phyloP scores from a whole-genome alignment of 2,888 invertebrate species.

The Pandemis heparana region DNA sequence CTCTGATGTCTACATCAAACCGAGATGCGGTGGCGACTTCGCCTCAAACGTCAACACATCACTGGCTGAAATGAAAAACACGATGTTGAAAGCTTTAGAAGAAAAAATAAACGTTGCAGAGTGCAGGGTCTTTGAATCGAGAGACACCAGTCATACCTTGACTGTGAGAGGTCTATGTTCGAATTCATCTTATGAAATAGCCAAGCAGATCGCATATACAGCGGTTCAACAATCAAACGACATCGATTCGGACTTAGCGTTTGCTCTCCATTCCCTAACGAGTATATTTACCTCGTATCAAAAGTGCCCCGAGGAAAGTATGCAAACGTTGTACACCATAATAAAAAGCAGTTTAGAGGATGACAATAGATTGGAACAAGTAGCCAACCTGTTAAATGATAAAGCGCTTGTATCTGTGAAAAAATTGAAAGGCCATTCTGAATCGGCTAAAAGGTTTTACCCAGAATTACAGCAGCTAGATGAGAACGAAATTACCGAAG shows the following conservation, averaged over 20 bases:
- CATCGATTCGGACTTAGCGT: constrained; percentile 41
- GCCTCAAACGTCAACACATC: constrained; percentile 68
- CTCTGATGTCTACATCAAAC: constrained; percentile 88
- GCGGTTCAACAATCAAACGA: constrained; percentile 57
- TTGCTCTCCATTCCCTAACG: constrained; percentile 52
- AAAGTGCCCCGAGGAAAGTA: constrained; percentile 59
- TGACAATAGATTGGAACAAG: constrained; percentile 42
- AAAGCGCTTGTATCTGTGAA: constrained; percentile 52
- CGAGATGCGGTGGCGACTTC: constrained; percentile 77
- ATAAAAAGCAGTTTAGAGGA: constrained; percentile 51
- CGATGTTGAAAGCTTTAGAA: constrained; percentile 70
- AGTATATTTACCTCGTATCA: constrained; percentile 65
- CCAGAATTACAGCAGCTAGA: constrained; percentile 59
- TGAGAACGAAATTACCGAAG: constrained; percentile 49
- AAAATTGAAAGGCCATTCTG: constrained; percentile 45
- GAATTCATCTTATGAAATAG: constrained; percentile 79
- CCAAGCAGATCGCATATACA: constrained; percentile 84
- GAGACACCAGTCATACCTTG: constrained; percentile 63
- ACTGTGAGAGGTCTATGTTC: constrained; percentile 78
- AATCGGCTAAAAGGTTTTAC: constrained; percentile 63
- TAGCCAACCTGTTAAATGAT: constrained; percentile 56
- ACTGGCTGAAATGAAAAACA: constrained; percentile 79
- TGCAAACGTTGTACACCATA: constrained; percentile 53
- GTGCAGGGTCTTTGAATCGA: constrained; percentile 36
- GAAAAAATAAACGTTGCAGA: constrained; percentile 53